phyloP scores from a whole-genome alignment of 2,888 invertebrate genomes.

The Drosophila meridiana region DNA sequence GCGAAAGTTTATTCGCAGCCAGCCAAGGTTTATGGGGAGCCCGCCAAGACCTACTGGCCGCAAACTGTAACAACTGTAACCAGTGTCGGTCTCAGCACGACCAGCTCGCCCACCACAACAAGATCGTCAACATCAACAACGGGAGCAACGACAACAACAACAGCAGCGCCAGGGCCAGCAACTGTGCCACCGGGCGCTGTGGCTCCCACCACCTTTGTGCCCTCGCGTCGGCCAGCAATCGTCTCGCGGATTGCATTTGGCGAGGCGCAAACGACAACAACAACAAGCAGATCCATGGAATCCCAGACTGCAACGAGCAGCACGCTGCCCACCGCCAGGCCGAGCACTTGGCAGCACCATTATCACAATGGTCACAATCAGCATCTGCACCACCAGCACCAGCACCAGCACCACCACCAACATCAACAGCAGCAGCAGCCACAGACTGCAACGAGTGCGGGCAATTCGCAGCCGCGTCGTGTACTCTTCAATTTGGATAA shows the following conservation, averaged over 20 bases:
- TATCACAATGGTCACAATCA: constrained; percentile 63
- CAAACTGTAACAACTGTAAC: constrained; percentile 63
- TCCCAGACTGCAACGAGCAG: constrained; percentile 31
- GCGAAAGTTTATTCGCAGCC: constrained; percentile 87
- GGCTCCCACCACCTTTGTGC: constrained; percentile 63
- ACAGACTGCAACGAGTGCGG: constrained; percentile 36
- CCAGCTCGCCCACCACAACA: constrained; percentile 48
- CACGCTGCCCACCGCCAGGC: constrained; percentile 51
- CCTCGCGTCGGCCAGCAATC: constrained; percentile 81
- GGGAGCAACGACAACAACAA: constrained; percentile 15
- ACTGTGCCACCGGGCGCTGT: constrained; percentile 56
- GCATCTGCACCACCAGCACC: constrained; percentile 50
- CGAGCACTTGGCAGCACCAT: constrained; percentile 69
- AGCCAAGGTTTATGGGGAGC: constrained; percentile 86
- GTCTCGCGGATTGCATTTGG: constrained; percentile 83
- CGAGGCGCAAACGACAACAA: constrained; percentile 73
- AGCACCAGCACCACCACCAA: constrained; percentile 45
- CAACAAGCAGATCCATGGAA: constrained; percentile 24
- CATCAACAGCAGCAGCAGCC: constrained; percentile 48
- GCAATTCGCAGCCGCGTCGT: constrained; percentile 74
- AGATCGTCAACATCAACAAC: constrained; percentile 17
- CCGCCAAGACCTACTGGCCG: constrained; percentile 86
- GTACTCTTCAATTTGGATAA: constrained; percentile 85
- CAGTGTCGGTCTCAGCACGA: constrained; percentile 42
- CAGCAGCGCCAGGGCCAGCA: constrained; percentile 26